phyloP scores from a whole-genome alignment of 1,140 invertebrate species.

The Capitella teleta region DNA sequence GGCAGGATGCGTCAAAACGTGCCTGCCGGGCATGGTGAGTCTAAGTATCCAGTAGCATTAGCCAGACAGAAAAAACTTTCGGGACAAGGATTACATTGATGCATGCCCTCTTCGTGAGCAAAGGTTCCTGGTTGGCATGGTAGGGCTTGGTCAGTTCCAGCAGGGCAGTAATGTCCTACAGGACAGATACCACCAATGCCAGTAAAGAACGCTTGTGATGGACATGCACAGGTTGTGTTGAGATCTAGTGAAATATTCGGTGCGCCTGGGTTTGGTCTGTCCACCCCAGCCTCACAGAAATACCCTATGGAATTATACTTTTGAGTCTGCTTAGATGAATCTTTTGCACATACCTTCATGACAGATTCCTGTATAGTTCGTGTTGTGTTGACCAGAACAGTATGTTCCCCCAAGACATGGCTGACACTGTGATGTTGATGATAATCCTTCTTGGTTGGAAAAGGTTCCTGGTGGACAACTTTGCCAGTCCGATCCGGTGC shows the following conservation, averaged over 20 bases:
- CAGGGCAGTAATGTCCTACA: conserved; percentile 24
- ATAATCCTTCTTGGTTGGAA: conserved; percentile 24
- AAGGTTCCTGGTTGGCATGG: conserved; percentile 26
- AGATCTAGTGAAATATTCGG: conserved; percentile 20
- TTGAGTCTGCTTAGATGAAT: not conserved
- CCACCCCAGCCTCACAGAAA: conserved; percentile 28
- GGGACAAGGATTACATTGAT: conserved; percentile 26
- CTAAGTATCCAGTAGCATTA: conserved; percentile 26
- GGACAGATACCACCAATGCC: conserved; percentile 32
- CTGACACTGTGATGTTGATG: conserved; percentile 25
- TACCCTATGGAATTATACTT: conserved; percentile 11
- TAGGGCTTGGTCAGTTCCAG: conserved; percentile 19
- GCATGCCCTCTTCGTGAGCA: conserved; percentile 24
- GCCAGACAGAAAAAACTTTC: conserved; percentile 29
- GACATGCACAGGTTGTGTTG: conserved; percentile 23
- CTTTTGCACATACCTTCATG: conserved; percentile 23
- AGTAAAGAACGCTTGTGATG: conserved; percentile 31
- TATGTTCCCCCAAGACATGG: conserved; percentile 30
- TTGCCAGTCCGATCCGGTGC: conserved; percentile 30
- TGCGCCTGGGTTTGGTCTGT: conserved; percentile 13
- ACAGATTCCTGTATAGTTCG: conserved; percentile 23
- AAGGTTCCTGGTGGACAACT: conserved; percentile 33
- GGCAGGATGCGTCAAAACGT: not conserved
- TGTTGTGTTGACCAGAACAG: conserved; percentile 25
- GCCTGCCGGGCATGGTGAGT: conserved; percentile 22